These are phyloP conservation scores for Heliconius erato DNA, from an alignment of 2,888 invertebrate species.

Conservation along the genomic window DNA sequence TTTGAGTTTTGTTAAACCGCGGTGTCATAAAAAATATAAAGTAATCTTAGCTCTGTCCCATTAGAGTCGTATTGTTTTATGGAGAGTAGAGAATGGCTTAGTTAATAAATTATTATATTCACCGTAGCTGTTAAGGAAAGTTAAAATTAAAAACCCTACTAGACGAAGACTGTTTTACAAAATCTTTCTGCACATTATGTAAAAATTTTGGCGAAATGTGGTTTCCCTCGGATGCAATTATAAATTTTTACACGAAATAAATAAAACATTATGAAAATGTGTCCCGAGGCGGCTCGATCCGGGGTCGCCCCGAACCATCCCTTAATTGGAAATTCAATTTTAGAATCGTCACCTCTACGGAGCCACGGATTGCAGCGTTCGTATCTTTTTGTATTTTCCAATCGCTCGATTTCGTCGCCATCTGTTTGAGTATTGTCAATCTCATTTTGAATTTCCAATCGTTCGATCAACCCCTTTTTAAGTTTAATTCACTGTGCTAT, in stretches of 20 bases:
- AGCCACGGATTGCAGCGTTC: conserved; percentile 47
- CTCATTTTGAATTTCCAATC: conserved; percentile 13
- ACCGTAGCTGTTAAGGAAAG: neutral
- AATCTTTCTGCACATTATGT: neutral
- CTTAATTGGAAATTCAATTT: conserved; percentile 61
- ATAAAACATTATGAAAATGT: conserved; percentile 51
- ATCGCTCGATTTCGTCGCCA: conserved; percentile 25
- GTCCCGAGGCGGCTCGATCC: conserved; percentile 45
- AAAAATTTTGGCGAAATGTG: neutral
- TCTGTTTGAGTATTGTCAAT: conserved; percentile 26
- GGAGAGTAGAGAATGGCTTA: neutral
- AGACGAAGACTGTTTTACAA: neutral
- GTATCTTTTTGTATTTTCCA: conserved; percentile 41
- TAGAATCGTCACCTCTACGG: conserved; percentile 54
- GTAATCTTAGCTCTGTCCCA: neutral
- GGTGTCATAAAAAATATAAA: neutral
- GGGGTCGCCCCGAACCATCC: conserved; percentile 41
- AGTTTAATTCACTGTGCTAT: conserved; percentile 10
- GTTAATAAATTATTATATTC: neutral
- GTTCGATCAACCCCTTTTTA: conserved; percentile 11
- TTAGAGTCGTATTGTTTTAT: neutral
- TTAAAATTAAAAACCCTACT: neutral
- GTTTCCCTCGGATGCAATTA: conserved; percentile 10
- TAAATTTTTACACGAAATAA: conserved; percentile 37
- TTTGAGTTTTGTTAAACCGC: neutral